Evolutionary conservation across 2,888 invertebrate species (phyloP), one percentile per base, ranked within the genome.

Genomic region (Tholera decimalis): DNA sequence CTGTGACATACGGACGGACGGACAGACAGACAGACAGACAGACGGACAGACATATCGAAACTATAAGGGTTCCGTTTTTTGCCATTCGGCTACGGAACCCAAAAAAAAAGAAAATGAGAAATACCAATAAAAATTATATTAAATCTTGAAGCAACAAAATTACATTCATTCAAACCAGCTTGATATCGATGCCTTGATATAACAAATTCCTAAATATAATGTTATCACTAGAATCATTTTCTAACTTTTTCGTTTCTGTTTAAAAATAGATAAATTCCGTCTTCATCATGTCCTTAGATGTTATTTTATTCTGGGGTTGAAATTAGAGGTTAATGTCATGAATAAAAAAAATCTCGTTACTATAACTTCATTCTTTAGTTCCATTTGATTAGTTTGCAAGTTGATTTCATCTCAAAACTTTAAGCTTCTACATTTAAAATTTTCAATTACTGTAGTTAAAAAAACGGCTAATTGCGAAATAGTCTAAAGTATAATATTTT

Each of bases 221-320:
- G 11, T 35, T 54, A 18, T 54, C 18, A 24, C 6, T 33, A 11
- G 39, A 18, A 20, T 22, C 47, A 47, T 41, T 28, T 46, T 5
- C n/a, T n/a, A 8, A 28, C 22, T 7, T 35, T 15, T n/a, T 22
- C 26, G 33, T 41, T 8, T n/a, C 22, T 33, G 11, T 39, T 26
- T 47, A 71, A 70, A 35, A 41, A 47, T 28, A 41, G 18, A 24
- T 0, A 1, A 13, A 41, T 3, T 35, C 1, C n/a, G 3, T 49
- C 2, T 18, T 39, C n/a, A n/a, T n/a, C n/a, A n/a, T 47, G 33
- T 33, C 8, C 39, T 71, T 71, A 33, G 46, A 41, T 61, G 18
- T 30, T 2, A 0, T 55, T 6, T 18, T 37, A 22, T 61, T 18
- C n/a, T n/a, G 11, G 15, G 30, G 18, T 18, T 63, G 26, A 4